Conservation (phyloP, 2,113 vertebrate species). For the Grammomys surdaster region DNA sequence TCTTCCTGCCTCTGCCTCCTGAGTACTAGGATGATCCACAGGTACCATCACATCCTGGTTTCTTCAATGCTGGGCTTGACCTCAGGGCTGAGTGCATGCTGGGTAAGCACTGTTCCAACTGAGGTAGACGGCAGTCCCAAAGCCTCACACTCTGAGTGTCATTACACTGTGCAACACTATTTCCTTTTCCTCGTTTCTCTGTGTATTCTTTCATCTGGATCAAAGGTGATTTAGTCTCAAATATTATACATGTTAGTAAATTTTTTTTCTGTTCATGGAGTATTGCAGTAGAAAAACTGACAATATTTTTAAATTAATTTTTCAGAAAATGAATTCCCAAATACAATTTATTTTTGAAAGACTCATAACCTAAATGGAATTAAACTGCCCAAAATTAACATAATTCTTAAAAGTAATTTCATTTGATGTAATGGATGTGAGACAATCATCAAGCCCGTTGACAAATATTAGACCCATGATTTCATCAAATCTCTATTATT, state of each 20-base stretch:
- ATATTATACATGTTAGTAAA: constrained; percentile 31
- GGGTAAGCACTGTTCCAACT: background rate
- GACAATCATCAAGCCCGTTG: background rate
- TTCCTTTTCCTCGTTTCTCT: constrained; percentile 46
- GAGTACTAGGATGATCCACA: background rate
- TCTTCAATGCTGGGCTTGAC: background rate
- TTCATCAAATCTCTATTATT: constrained; percentile 73
- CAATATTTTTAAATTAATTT: constrained; percentile 41
- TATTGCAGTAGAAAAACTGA: constrained; percentile 52
- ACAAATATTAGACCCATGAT: constrained; percentile 69
- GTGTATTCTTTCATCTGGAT: constrained; percentile 1
- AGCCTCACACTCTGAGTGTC: background rate
- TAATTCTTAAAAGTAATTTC: constrained; percentile 61
- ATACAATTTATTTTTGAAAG: constrained; percentile 69
- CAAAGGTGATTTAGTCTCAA: constrained; percentile 38
- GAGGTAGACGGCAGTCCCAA: background rate
- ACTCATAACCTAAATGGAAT: constrained; percentile 67
- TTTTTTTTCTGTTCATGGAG: constrained; percentile 62
- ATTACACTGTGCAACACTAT: background rate
- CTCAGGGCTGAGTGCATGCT: background rate
- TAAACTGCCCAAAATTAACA: constrained; percentile 65
- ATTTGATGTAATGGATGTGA: constrained; percentile 50
- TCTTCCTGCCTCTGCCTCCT: background rate
- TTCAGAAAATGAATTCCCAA: constrained; percentile 58
- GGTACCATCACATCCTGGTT: background rate